Evolutionary conservation across 2,888 invertebrate species (phyloP).

Genomic region (Tipula lateralis): DNA sequence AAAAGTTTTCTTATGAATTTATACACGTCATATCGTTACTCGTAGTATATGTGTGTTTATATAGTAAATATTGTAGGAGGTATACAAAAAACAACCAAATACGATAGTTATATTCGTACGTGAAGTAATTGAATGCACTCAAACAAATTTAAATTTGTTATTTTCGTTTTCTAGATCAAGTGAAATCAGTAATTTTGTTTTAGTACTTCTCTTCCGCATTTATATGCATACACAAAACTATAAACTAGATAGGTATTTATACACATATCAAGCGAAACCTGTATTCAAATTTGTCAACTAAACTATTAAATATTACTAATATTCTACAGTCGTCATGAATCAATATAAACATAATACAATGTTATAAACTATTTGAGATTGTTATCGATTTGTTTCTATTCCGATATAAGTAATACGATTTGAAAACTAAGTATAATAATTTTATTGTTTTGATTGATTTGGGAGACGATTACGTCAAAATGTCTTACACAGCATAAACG

Average conservation of each 20-base stretch:
- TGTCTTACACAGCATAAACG: background rate
- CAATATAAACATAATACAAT: no score
- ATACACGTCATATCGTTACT: background rate
- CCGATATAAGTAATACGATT: background rate
- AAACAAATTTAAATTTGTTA: background rate
- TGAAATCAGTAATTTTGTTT: constrained; percentile 3
- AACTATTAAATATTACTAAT: background rate
- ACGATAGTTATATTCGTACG: background rate
- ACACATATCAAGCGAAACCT: background rate
- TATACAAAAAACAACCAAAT: background rate
- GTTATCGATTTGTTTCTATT: background rate
- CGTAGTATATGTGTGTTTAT: background rate
- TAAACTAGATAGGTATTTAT: no score
- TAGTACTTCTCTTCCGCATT: constrained; percentile 9
- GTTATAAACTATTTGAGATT: background rate
- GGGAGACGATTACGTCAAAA: background rate
- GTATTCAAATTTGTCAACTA: constrained; percentile 15
- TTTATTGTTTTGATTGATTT: background rate
- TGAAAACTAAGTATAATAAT: background rate
- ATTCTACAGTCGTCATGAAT: background rate
- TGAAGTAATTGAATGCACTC: background rate
- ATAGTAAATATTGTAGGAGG: background rate
- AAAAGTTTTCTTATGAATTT: constrained; percentile 5
- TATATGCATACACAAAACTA: background rate
- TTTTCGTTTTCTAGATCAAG: constrained; percentile 24